Percentiles rank a stretch among this genome's conserved stretches.
These are phyloP conservation scores for Drosophila greeni DNA, from an alignment of 2,888 invertebrate species.

Conservation along the genomic window DNA sequence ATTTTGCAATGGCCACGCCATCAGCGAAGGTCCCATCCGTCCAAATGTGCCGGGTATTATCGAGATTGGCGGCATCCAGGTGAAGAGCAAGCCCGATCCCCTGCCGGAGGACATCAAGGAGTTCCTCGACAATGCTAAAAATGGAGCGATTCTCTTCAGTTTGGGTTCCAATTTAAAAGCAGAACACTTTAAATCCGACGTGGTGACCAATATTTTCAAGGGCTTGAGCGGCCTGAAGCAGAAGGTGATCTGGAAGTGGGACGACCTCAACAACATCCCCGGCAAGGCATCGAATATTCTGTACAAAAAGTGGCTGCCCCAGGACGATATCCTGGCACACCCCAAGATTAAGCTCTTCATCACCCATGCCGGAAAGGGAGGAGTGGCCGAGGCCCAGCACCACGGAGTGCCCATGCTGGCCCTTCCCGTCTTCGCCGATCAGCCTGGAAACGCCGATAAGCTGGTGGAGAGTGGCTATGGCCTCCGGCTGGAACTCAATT, in stretches of 20 bases:
- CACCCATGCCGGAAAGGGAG: constrained; percentile 83
- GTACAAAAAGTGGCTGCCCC: constrained; percentile 83
- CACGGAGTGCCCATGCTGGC: constrained; percentile 80
- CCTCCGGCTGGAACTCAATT: constrained; percentile 42
- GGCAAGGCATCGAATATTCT: constrained; percentile 81
- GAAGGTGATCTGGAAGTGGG: constrained; percentile 85
- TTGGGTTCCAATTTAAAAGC: constrained; percentile 77
- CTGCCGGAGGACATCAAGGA: constrained; percentile 65
- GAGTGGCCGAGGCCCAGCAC: constrained; percentile 82
- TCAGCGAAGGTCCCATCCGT: constrained; percentile 68
- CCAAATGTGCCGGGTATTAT: constrained; percentile 71
- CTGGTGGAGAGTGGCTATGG: constrained; percentile 50
- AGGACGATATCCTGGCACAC: constrained; percentile 83
- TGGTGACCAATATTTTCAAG: constrained; percentile 80
- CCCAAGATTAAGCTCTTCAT: constrained; percentile 82
- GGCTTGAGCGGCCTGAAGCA: constrained; percentile 81
- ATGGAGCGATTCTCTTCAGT: constrained; percentile 78
- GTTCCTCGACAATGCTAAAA: constrained; percentile 69
- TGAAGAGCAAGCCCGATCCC: constrained; percentile 69
- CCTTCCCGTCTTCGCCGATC: constrained; percentile 68
- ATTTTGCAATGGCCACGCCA: constrained; percentile 69
- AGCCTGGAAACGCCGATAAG: constrained; percentile 55
- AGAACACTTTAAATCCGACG: constrained; percentile 78
- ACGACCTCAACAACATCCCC: constrained; percentile 79
- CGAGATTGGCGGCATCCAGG: constrained; percentile 77